Evolutionary conservation across 1,140 invertebrate genomes (phyloP), one percentile per base, ranked within the genome.

Genomic region (Pseudoatta argentina): DNA sequence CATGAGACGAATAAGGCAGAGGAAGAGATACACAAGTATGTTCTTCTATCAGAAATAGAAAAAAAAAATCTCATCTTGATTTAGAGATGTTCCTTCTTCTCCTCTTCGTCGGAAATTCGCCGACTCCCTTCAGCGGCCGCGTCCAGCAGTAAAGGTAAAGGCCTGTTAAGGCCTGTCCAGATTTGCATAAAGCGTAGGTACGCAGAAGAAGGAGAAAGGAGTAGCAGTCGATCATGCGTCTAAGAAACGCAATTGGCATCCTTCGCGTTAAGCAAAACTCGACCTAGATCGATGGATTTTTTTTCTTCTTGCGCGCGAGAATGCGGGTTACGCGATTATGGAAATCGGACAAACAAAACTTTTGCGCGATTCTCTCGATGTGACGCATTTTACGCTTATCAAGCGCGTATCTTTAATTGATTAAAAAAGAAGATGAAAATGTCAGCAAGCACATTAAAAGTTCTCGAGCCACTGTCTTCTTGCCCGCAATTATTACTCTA

Each of bases 131-230:
- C 27, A 3, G 51, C n/a, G 8, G n/a, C 16, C 14, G 12, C n/a
- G 12, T 59, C 14, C 72, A 12, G 30, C 30, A 44, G 53, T 44
- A 44, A 75, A 76, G 55, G 16, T 27, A 39, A 76, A 24, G 24
- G 24, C 24, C n/a, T n/a, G 55, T 59, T 75, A 59, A 76, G 34
- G 10, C 34, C 4, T 44, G 55, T 76, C 34, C 30, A 27, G 30
- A 76, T 61, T 76, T 76, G 34, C 55, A 76, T 76, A 76, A 75
- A 34, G 27, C 53, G 30, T 75, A 57, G 55, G 55, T 27, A n/a
- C 30, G 34, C 34, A 61, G 21, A 76, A 61, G 21, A 76, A 39
- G n/a, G 55, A 44, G 55, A 61, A 61, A 39, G 55, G 44, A 72
- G 24, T 12, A 76, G 55, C 7, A 76, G 55, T 2, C 51, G 18